Evolutionary conservation across 2,888 invertebrate species (phyloP).

Genomic region (Spilarctia lutea): DNA sequence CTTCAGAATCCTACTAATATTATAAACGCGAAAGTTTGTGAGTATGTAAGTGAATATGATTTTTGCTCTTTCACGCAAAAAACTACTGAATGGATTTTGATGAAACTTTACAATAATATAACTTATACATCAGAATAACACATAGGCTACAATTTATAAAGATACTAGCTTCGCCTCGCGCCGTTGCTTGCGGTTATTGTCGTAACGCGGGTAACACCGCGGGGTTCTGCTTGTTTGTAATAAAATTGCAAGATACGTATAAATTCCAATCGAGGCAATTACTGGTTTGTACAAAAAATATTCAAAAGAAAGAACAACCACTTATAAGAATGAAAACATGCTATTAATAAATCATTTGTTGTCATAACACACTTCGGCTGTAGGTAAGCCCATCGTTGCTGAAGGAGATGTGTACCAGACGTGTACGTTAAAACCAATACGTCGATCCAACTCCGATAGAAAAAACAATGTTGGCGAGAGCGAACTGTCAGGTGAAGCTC

Average conservation of each 20-base stretch:
- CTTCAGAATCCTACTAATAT: no score
- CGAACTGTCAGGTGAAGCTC: constrained; percentile 13
- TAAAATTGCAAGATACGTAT: background rate
- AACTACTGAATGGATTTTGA: no score
- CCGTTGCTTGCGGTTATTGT: no score
- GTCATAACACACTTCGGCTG: constrained; percentile 14
- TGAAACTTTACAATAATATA: no score
- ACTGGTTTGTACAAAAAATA: background rate
- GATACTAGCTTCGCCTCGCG: no score
- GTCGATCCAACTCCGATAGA: constrained; percentile 6
- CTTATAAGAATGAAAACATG: constrained; percentile 14
- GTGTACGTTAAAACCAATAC: constrained; percentile 17
- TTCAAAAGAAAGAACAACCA: background rate
- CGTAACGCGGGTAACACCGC: no score
- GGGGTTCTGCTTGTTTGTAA: no score
- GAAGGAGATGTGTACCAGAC: constrained; percentile 26
- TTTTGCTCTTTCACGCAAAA: no score
- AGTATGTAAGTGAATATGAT: no score
- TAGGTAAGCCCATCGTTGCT: constrained; percentile 22
- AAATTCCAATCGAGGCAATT: background rate
- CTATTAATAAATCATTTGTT: constrained; percentile 16
- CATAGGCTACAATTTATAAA: no score
- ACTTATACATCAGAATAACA: no score
- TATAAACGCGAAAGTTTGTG: no score
- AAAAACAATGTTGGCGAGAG: constrained; percentile 14